Evolutionary conservation across 2,113 vertebrate species (phyloP).

Genomic region (Erythrocercus mccallii): DNA sequence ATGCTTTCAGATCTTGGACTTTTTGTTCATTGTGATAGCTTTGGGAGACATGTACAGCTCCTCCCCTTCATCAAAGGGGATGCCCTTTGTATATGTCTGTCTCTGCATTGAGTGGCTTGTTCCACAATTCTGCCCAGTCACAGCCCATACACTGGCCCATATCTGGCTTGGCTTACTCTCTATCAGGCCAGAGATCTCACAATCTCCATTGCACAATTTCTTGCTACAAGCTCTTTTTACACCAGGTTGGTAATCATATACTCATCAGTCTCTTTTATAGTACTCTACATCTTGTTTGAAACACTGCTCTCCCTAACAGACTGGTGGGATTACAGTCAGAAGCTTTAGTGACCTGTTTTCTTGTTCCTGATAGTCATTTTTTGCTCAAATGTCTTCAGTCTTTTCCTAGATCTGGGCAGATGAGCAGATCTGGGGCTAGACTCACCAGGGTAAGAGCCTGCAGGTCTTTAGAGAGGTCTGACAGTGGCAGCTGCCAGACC

Average conservation of each 20-base stretch:
- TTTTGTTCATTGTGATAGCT: neutral
- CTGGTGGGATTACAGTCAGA: neutral
- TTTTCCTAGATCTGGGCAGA: neutral
- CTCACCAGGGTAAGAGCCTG: neutral
- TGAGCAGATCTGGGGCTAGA: neutral
- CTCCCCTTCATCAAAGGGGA: accelerated
- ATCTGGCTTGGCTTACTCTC: neutral
- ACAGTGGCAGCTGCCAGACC: neutral
- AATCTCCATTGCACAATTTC: conserved; percentile 12
- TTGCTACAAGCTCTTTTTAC: neutral
- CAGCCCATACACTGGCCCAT: neutral
- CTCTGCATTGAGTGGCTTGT: neutral
- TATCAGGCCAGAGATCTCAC: neutral
- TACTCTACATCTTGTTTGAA: neutral
- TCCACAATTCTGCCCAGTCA: neutral
- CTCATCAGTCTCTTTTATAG: neutral
- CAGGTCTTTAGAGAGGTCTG: neutral
- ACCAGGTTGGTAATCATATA: neutral
- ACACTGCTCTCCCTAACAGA: neutral
- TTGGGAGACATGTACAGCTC: neutral
- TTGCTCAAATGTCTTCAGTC: neutral
- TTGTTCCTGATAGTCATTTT: neutral
- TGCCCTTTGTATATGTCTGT: neutral
- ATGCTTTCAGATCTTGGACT: neutral
- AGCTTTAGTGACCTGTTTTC: neutral